Base-by-base conservation (phyloP, 2,113 vertebrate species). In the Myrmecobius fasciatus region DNA sequence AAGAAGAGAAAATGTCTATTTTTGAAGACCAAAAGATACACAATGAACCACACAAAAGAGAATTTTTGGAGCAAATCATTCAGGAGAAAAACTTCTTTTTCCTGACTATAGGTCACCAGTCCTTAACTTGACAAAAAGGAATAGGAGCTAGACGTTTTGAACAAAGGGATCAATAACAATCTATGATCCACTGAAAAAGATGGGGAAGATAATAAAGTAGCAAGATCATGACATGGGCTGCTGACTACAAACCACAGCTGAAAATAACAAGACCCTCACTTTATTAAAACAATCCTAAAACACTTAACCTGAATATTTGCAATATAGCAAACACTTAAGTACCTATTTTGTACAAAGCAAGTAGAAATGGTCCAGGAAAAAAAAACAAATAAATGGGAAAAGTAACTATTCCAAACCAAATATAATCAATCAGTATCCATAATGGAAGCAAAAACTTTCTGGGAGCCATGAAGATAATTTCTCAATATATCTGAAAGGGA, bases 51-150 rank as follows among this genome's bases (percentile, higher is more conserved):
- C 52, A 67, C 20, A 8, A 83, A 83, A 83, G 94, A 36, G 47
- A 53, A 94, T 67, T 83, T 10, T 26, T 25, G 88, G 46, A 83
- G 6, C 53, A 95, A 91, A 52, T 60, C 0, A 96, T 95, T 75
- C 92, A 92, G 43, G 89, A 20, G 91, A 48, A 92, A 91, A 36
- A 92, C 47, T 53, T 93, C 93, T 95, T 10, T 54, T 91, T 96
- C 46, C 26, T 83, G 20, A 20, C n/a, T 24, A 43, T 43, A 43
- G 36, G 67, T 43, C 67, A 43, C 36, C 36, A 83, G 6, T 83
- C 67, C 11, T 90, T 94, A 75, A 92, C 52, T 83, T 96, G 89
- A 91, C 11, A 91, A 43, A 20, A 60, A 89, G 89, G 95, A 89
- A 20, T 52, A 12, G 25, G 53, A 93, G 22, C 43, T 47, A 92